Conservation (phyloP, 2,797 vertebrate genomes). For the Fundulus diaphanus region DNA sequence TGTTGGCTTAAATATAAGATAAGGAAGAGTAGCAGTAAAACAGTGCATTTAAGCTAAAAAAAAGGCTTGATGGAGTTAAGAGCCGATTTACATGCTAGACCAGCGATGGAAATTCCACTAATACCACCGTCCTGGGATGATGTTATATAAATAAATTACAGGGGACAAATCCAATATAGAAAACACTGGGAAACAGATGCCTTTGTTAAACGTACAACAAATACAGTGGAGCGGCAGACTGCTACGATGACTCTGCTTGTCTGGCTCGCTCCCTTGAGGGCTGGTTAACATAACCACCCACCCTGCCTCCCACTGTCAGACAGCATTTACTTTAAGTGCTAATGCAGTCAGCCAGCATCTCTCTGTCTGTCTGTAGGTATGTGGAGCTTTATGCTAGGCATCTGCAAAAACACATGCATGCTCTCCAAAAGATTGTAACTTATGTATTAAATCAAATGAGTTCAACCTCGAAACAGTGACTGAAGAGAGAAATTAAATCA, state of each 20-base stretch:
- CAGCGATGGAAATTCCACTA: background rate
- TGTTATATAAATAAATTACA: conserved; percentile 12
- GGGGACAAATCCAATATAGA: conserved; percentile 18
- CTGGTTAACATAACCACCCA: conserved; percentile 44
- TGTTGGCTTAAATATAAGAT: background rate
- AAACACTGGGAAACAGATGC: background rate
- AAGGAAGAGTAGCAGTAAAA: background rate
- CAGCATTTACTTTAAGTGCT: conserved; percentile 47
- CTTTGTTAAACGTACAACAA: conserved; percentile 15
- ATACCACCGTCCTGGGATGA: background rate
- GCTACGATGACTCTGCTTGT: conserved; percentile 60
- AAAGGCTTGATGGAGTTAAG: background rate
- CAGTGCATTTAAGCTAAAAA: background rate
- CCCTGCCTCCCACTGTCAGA: conserved; percentile 45
- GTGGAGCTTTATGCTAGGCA: conserved; percentile 14
- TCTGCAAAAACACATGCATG: background rate
- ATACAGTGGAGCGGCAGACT: conserved; percentile 39
- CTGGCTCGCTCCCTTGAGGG: conserved; percentile 53
- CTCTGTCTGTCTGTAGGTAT: conserved; percentile 27
- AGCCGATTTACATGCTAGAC: background rate
- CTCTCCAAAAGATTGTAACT: background rate
- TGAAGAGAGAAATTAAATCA: background rate
- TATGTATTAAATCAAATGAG: background rate
- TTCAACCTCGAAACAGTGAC: background rate
- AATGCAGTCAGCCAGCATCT: conserved; percentile 26